Conservation (phyloP, 2,113 vertebrate genomes). For the Psettodes erumei region DNA sequence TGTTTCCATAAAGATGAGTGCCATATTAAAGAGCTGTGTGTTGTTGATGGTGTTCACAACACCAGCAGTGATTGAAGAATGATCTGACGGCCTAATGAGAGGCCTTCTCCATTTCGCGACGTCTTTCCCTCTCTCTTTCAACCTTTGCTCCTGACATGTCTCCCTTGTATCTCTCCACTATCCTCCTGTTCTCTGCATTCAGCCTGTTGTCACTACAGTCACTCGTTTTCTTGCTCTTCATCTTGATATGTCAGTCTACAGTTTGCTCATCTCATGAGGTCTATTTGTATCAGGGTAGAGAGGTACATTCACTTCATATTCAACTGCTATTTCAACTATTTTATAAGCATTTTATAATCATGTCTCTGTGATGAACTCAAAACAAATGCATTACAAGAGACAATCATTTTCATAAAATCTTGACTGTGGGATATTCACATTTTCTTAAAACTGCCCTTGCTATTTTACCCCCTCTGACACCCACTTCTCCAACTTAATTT, state of each 20-base stretch:
- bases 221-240: neutral
- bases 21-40: constrained; percentile 21
- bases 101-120: neutral
- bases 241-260: neutral
- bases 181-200: neutral
- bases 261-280: neutral
- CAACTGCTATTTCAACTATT: constrained; percentile 13
- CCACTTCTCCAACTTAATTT: neutral
- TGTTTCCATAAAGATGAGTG: constrained; percentile 32
- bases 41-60: constrained; percentile 13
- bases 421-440: neutral
- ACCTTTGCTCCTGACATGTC: constrained; percentile 34
- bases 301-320: constrained; percentile 8
- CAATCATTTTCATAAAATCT: neutral
- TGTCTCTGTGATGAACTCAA: constrained; percentile 7
- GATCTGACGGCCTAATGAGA: constrained; percentile 59
- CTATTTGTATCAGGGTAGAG: neutral
- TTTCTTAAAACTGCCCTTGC: neutral
- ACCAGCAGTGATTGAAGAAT: constrained; percentile 47
- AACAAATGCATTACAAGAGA: constrained; percentile 21
- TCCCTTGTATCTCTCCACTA: neutral
- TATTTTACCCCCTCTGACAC: neutral
- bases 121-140: constrained; percentile 5
- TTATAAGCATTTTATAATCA: neutral
- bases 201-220: neutral